phyloP scores from a whole-genome alignment of 1,140 invertebrate species.

The Dinothrombium tinctorium region DNA sequence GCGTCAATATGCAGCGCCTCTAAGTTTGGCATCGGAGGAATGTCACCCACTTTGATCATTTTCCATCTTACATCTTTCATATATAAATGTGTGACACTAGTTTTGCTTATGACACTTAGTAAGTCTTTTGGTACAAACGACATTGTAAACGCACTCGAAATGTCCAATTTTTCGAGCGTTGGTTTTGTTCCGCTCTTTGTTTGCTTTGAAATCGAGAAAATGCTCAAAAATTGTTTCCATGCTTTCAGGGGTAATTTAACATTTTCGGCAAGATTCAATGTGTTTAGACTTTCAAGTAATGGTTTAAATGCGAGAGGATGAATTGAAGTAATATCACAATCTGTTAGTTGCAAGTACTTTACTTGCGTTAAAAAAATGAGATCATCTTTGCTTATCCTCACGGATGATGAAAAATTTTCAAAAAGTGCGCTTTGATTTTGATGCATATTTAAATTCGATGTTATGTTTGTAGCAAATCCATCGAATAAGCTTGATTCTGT shows the following conservation, averaged over 20 bases:
- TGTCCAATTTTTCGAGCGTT: slow-evolving; percentile 1
- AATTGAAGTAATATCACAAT: slow-evolving; percentile 6
- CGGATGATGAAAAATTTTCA: too few species aligned
- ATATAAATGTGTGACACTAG: slow-evolving; percentile 2
- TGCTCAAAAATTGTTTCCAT: background rate
- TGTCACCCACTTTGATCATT: background rate
- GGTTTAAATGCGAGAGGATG: slow-evolving; percentile 4
- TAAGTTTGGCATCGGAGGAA: slow-evolving; percentile 11
- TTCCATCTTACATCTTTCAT: background rate
- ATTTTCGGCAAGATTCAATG: slow-evolving; percentile 4
- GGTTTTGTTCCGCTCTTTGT: background rate
- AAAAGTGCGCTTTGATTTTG: too few species aligned
- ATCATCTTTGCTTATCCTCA: slow-evolving; percentile 9
- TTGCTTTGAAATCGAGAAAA: background rate
- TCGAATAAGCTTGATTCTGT: too few species aligned
- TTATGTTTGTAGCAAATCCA: background rate
- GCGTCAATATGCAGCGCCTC: slow-evolving; percentile 1
- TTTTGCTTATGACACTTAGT: slow-evolving; percentile 4
- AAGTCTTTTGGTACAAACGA: slow-evolving; percentile 4
- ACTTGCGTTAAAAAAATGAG: slow-evolving; percentile 3
- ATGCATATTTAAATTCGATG: background rate
- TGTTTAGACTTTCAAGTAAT: background rate
- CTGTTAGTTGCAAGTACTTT: slow-evolving; percentile 5
- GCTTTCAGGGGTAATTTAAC: background rate
- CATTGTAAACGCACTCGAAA: background rate